A percentile compares a stretch with the other conserved stretches of the same genome.
Conservation (phyloP, 2,113 vertebrate species). For the Brachyistius frenatus region DNA sequence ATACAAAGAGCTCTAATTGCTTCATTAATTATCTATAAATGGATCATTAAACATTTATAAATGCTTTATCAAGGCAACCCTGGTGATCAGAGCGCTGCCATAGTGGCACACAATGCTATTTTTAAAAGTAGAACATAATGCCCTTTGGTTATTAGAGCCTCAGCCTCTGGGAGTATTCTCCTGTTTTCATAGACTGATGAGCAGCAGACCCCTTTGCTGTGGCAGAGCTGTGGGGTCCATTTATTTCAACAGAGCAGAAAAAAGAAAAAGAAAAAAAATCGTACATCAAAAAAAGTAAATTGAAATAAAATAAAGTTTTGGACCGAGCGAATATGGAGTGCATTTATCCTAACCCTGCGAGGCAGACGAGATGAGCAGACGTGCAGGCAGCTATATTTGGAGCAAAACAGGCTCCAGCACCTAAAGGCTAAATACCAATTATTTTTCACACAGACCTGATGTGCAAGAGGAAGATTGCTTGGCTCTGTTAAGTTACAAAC, state of each 20-base stretch:
- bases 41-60: conserved; percentile 77
- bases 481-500: conserved; percentile 58
- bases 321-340: conserved; percentile 48
- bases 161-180: conserved; percentile 37
- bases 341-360: conserved; percentile 63
- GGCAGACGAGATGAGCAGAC: conserved; percentile 69
- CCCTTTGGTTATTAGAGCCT: conserved; percentile 57
- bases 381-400: conserved; percentile 68
- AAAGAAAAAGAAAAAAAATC: conserved; percentile 25
- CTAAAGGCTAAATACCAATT: conserved; percentile 79
- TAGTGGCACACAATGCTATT: conserved; percentile 48
- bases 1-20: conserved; percentile 74
- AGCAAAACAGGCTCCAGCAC: conserved; percentile 62
- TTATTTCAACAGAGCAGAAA: conserved; percentile 33
- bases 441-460: conserved; percentile 67
- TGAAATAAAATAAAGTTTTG: conserved; percentile 49
- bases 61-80: conserved; percentile 66
- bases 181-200: conserved; percentile 56
- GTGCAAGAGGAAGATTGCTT: conserved; percentile 59
- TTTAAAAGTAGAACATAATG: conserved; percentile 61
- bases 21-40: conserved; percentile 80
- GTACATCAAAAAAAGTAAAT: conserved; percentile 49
- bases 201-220: conserved; percentile 37
- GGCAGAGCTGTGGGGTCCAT: conserved; percentile 1
- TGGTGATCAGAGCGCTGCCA: conserved; percentile 56